phyloP scores from a whole-genome alignment of 1,140 invertebrate species.

The silkworm (Bombyx mori) region DNA sequence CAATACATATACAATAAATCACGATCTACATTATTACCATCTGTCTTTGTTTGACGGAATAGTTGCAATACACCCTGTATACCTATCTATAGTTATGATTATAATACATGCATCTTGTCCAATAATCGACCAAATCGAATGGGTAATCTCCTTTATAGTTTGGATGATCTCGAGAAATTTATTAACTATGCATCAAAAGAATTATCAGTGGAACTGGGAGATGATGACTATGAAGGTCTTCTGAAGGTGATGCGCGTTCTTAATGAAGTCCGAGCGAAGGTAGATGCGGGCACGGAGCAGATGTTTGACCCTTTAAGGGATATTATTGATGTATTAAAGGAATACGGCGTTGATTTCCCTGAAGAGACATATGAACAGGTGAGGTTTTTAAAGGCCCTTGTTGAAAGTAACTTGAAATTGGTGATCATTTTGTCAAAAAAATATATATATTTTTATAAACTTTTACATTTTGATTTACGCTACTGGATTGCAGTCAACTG shows the following conservation, averaged over 20 bases:
- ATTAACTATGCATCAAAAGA: constrained; percentile 72
- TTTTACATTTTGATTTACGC: constrained; percentile 10
- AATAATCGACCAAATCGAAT: too few relatives aligned
- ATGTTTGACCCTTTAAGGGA: constrained; percentile 90
- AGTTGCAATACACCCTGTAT: too few relatives aligned
- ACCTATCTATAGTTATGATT: too few relatives aligned
- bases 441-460: neutral
- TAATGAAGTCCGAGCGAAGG: constrained; percentile 74
- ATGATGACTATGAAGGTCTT: constrained; percentile 78
- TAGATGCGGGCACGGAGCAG: constrained; percentile 72
- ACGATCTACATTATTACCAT: too few relatives aligned
- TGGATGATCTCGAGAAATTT: constrained; percentile 74
- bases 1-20: too few relatives aligned
- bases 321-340: constrained; percentile 80
- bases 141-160: constrained; percentile 20
- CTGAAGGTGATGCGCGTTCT: constrained; percentile 74
- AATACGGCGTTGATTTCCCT: constrained; percentile 82
- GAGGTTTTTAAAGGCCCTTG: neutral
- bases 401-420: too few relatives aligned
- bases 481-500: constrained; percentile 25
- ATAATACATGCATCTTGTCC: too few relatives aligned
- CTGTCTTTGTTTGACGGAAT: too few relatives aligned
- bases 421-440: too few relatives aligned
- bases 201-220: constrained; percentile 72
- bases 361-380: constrained; percentile 76